Evolutionary conservation across 1,140 invertebrate species (phyloP), one percentile per base, ranked within the genome.

Genomic region (Bombyx mandarina): DNA sequence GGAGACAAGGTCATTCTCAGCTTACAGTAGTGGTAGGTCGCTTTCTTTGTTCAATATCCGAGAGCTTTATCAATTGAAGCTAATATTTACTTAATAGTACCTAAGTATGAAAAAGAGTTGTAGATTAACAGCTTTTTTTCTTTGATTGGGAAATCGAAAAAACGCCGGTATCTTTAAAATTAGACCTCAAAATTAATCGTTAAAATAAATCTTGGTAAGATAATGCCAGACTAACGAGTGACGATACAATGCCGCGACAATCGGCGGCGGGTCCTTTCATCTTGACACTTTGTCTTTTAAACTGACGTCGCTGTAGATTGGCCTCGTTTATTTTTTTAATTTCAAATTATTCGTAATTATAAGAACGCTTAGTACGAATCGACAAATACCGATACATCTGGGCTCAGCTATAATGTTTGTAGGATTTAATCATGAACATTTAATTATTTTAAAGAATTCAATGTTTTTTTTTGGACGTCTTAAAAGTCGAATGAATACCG

Each of bases 141-240:
- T 35, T 35, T 8, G 3, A 51, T 8, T 50, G 2, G 48, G 43
- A n/a, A 44, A 8, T 52, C 26, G 8, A 45, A 45, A 54, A 54
- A 54, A 54, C 45, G 26, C 48, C 47, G 49, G 45, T 18, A 12
- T 45, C 67, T 62, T 53, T 10, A 62, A 12, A 48, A 62, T 75
- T 71, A 61, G 1, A 43, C 55, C 62, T 60, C 58, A 65, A 57
- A 71, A 62, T 80, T 83, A 85, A 85, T 85, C 82, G 77, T 77
- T 80, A 79, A 82, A 81, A 81, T 82, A 85, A 85, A 83, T 85
- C 82, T 83, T 73, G 72, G 63, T 78, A 82, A 77, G 79, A 82
- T 81, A 81, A 79, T 82, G 73, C 66, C 69, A 60, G 77, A 68
- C 75, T 82, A 83, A 83, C 82, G 79, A 83, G 75, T 78, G 80